phyloP scores from a whole-genome alignment of 2,113 vertebrate species.

The Mellivora capensis region DNA sequence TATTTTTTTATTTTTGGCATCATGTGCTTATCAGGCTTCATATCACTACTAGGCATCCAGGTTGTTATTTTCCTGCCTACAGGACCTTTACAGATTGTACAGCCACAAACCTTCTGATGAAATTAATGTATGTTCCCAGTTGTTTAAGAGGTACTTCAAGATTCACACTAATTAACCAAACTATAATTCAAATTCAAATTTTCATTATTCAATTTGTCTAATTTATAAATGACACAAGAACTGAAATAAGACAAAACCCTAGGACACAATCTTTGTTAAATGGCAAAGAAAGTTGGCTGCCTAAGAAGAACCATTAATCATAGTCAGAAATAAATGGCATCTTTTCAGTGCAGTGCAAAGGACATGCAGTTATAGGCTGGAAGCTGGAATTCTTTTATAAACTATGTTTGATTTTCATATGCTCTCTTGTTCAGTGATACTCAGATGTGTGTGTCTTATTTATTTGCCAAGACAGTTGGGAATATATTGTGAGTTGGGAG shows the following conservation, averaged over 20 bases:
- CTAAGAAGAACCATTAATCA: slow-evolving; percentile 29
- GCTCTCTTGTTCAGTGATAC: background rate
- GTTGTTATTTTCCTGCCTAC: slow-evolving; percentile 7
- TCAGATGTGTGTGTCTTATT: slow-evolving; percentile 29
- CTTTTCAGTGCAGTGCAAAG: background rate
- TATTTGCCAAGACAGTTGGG: slow-evolving; percentile 2
- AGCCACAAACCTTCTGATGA: background rate
- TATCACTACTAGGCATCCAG: background rate
- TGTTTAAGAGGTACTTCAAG: background rate
- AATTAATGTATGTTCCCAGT: background rate
- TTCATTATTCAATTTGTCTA: background rate
- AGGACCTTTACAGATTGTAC: slow-evolving; percentile 5
- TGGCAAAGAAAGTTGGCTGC: background rate
- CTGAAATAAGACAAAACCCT: slow-evolving; percentile 16
- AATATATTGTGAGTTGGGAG: background rate
- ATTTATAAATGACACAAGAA: background rate
- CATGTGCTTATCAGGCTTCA: slow-evolving; percentile 16
- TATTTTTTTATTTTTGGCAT: background rate
- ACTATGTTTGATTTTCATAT: slow-evolving; percentile 32
- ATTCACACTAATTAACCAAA: background rate
- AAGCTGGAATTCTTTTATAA: slow-evolving; percentile 2
- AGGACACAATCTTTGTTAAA: slow-evolving; percentile 24
- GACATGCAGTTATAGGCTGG: background rate
- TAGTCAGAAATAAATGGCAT: slow-evolving; percentile 46
- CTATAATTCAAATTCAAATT: background rate